Evolutionary conservation across 2,797 vertebrate species (phyloP).

Genomic region (Melanotaenia nigrans): DNA sequence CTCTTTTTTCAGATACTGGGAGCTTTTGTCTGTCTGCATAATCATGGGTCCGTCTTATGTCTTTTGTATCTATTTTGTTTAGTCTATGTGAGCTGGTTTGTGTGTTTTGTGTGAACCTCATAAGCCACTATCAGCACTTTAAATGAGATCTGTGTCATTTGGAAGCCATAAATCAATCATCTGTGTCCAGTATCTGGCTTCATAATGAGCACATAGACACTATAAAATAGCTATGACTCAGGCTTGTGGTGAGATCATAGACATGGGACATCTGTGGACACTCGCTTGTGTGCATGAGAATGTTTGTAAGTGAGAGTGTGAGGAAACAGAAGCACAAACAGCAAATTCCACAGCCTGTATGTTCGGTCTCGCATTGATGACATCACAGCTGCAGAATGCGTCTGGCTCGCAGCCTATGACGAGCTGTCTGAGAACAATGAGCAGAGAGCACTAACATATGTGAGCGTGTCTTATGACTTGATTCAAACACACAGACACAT

Average conservation of each 20-base stretch:
- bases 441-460: conserved; percentile 55
- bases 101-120: conserved; percentile 11
- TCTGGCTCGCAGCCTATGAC: conserved; percentile 67
- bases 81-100: conserved; percentile 7
- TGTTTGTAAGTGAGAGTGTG: conserved; percentile 43
- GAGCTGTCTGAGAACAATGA: conserved; percentile 69
- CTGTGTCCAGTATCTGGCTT: conserved; percentile 24
- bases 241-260: conserved; percentile 56
- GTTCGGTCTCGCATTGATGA: conserved; percentile 69
- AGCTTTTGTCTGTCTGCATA: neutral
- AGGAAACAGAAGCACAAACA: conserved; percentile 68
- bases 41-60: conserved; percentile 25
- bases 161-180: conserved; percentile 50
- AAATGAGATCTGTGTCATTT: conserved; percentile 38
- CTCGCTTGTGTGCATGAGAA: conserved; percentile 2
- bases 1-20: conserved; percentile 20
- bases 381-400: conserved; percentile 75
- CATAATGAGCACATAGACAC: conserved; percentile 31
- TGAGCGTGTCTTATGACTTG: conserved; percentile 26
- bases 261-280: conserved; percentile 46
- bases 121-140: conserved; percentile 31
- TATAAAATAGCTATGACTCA: conserved; percentile 55
- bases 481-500: conserved; percentile 4
- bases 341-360: conserved; percentile 47
- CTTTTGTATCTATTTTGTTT: neutral